Percentiles rank a stretch among this genome's conserved stretches.
Evolutionary conservation across 1,140 invertebrate species (phyloP).

Genomic region (Zophobas atratus): DNA sequence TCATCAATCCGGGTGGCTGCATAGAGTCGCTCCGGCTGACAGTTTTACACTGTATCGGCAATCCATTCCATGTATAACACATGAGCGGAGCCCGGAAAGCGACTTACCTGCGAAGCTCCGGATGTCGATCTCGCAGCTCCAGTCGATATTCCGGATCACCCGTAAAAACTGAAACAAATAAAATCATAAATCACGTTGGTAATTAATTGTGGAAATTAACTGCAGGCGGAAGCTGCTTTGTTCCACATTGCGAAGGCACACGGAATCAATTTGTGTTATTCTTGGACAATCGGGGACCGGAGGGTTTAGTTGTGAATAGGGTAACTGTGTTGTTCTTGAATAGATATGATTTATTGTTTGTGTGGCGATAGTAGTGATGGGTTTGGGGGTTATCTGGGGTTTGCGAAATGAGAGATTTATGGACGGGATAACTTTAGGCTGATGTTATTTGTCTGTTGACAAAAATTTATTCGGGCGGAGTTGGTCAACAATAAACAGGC

Average conservation of each 20-base stretch:
- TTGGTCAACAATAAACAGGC: no score
- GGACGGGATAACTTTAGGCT: not conserved
- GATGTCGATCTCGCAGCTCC: not conserved
- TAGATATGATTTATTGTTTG: constrained; percentile 9
- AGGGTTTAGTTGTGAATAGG: constrained; percentile 1
- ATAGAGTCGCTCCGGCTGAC: constrained; percentile 1
- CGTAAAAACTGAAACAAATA: constrained; percentile 35
- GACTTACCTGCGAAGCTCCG: constrained; percentile 16
- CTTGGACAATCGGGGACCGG: constrained; percentile 2
- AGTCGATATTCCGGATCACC: constrained; percentile 16
- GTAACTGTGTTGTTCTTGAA: constrained; percentile 17
- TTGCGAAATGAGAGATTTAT: no score
- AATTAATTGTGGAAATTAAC: constrained; percentile 24
- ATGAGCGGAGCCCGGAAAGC: constrained; percentile 17
- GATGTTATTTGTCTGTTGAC: not conserved
- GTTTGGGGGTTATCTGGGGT: no score
- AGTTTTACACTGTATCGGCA: constrained; percentile 31
- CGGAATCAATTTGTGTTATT: constrained; percentile 26
- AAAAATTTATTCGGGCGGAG: no score
- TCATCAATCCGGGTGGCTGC: constrained; percentile 13
- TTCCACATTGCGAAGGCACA: not conserved
- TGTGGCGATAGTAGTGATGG: not conserved
- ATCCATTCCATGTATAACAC: constrained; percentile 36
- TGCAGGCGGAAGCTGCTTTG: constrained; percentile 11
- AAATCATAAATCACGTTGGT: constrained; percentile 19